Base-by-base conservation (phyloP, 2,113 vertebrate genomes). In the Thermophis baileyi region DNA sequence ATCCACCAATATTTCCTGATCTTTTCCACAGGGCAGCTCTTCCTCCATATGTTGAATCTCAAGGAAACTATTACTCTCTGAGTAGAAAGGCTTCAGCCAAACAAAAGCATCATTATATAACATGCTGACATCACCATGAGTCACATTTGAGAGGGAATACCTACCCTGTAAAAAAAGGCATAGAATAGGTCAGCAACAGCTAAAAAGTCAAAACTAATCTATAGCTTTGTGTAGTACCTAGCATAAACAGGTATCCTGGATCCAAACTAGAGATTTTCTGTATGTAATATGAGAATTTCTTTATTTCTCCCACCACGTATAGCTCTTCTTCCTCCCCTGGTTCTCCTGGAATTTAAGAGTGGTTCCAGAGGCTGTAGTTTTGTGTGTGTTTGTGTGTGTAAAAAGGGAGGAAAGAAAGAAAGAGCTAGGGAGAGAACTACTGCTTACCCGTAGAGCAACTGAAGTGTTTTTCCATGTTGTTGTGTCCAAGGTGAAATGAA, bases 41-140 rank as follows among this genome's bases (percentile, higher is more conserved):
- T 91, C 92, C 1, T 89, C 0, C 25, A 86, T 88, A 25, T 47
- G 91, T 27, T 63, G 90, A 89, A 98, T 96, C 94, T 95, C 93
- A 7, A 97, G 92, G 81, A 97, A 97, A 87, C 96, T 97, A 57
- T 53, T 51, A 1, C 96, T 97, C 40, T 96, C 95, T 3, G 91
- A 97, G 92, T 97, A 97, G 94, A 97, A 98, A 57, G 97, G 95
- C 46, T 74, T 91, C 89, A 98, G 91, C 93, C 96, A 97, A n/a
- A 91, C 46, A 54, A 96, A 92, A 40, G 14, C 50, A 30, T 92
- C 50, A 74, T 25, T 24, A 6, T 0, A 24, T n/a, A 40, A 0
- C 16, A 1, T 10, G 30, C 18, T 3, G 22, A 69, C 3, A 50
- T 63, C 0, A 47, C 85, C 0, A 2, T 0, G 0, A 1, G 0